phyloP scores from a whole-genome alignment of 2,113 vertebrate genomes.

The Bostrychus sinensis region DNA sequence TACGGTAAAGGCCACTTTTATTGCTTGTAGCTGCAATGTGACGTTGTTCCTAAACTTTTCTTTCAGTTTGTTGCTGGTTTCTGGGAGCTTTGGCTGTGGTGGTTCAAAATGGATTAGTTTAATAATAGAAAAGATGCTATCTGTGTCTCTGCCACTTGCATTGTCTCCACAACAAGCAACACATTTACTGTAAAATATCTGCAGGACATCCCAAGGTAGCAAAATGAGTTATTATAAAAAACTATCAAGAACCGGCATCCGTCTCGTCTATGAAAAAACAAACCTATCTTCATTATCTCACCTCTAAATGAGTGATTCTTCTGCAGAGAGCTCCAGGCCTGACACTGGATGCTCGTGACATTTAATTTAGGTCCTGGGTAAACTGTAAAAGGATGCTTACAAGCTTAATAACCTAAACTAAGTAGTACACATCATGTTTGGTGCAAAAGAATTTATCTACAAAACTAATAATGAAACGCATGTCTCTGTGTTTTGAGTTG shows the following conservation, averaged over 20 bases:
- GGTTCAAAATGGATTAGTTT: conserved; percentile 36
- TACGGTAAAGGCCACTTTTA: conserved; percentile 36
- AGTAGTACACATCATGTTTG: too few species aligned
- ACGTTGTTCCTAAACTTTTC: conserved; percentile 22
- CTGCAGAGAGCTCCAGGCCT: too few species aligned
- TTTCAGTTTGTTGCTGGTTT: conserved; percentile 11
- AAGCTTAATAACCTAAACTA: conserved; percentile 40
- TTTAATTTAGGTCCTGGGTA: conserved; percentile 76
- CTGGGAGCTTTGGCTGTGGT: conserved; percentile 13
- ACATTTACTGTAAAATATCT: conserved; percentile 18
- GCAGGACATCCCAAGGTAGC: conserved; percentile 10
- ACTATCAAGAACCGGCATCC: too few species aligned
- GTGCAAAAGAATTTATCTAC: too few species aligned
- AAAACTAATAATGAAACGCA: too few species aligned
- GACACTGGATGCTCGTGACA: conserved; percentile 73
- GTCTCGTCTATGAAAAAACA: too few species aligned
- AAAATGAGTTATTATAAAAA: background rate
- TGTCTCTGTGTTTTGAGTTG: too few species aligned
- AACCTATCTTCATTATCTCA: too few species aligned
- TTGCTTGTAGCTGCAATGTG: conserved; percentile 16
- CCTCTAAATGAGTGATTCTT: too few species aligned
- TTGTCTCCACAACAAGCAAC: conserved; percentile 18
- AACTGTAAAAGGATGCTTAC: conserved; percentile 37
- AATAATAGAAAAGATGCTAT: conserved; percentile 20
- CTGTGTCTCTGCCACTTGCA: conserved; percentile 23